Evolutionary conservation across 2,113 vertebrate genomes (phyloP).

Genomic region (Garra rufa): DNA sequence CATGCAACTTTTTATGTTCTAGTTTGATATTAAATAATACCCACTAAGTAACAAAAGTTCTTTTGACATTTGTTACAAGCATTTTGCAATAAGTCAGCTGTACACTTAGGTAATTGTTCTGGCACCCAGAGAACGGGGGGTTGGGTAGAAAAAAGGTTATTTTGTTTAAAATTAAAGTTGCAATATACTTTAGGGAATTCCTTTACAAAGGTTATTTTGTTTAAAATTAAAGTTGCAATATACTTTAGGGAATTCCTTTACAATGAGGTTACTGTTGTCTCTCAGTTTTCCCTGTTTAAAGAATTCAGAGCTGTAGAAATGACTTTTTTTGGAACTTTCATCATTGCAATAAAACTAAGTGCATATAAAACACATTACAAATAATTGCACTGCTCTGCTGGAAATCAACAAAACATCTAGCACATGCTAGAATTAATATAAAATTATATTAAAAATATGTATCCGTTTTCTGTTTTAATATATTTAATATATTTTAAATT

Average conservation of each 20-base stretch:
- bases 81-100: slow-evolving; percentile 54
- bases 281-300: slow-evolving; percentile 49
- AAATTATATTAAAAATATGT: too few relatives aligned
- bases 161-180: slow-evolving; percentile 40
- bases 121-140: slow-evolving; percentile 41
- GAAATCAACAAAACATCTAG: slow-evolving; percentile 38
- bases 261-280: slow-evolving; percentile 65
- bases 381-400: slow-evolving; percentile 42
- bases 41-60: slow-evolving; percentile 53
- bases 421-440: too few relatives aligned
- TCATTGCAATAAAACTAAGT: slow-evolving; percentile 60
- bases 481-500: too few relatives aligned
- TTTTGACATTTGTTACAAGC: slow-evolving; percentile 27
- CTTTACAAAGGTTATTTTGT: slow-evolving; percentile 60
- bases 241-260: slow-evolving; percentile 57
- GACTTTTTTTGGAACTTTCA: slow-evolving; percentile 51
- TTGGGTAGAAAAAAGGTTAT: slow-evolving; percentile 37
- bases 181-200: slow-evolving; percentile 56
- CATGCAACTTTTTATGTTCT: too few relatives aligned
- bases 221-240: slow-evolving; percentile 34
- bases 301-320: slow-evolving; percentile 60
- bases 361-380: slow-evolving; percentile 58
- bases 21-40: background rate
- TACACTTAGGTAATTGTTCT: slow-evolving; percentile 53
- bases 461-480: too few relatives aligned